Percentiles rank a stretch among this genome's conserved stretches.
Conservation (phyloP, 2,888 invertebrate species). For the Drepana falcataria region DNA sequence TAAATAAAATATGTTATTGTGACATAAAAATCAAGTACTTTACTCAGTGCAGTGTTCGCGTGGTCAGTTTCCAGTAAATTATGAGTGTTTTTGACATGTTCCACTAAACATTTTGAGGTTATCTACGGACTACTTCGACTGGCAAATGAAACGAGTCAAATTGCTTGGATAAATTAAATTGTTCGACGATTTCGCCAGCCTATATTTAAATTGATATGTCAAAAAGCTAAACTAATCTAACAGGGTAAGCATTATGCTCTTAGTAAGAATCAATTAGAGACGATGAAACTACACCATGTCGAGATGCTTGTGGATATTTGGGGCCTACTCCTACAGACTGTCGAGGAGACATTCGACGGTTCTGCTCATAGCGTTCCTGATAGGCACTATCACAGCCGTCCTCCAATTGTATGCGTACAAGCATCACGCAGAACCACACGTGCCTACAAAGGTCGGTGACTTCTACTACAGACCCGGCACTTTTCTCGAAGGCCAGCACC, state of each 20-base stretch:
- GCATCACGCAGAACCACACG: slow-evolving; percentile 36
- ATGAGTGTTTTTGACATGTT: not conserved
- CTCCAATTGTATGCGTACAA: slow-evolving; percentile 58
- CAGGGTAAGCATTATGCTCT: slow-evolving; percentile 6
- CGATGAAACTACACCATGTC: slow-evolving; percentile 60
- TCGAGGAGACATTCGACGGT: slow-evolving; percentile 60
- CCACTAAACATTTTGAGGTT: not conserved
- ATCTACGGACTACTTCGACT: too few relatives aligned
- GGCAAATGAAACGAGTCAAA: too few relatives aligned
- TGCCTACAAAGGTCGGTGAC: slow-evolving; percentile 47
- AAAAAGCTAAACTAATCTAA: too few relatives aligned
- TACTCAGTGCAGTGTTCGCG: not conserved
- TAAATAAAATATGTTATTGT: slow-evolving; percentile 2
- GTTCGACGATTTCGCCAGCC: too few relatives aligned
- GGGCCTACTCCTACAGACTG: slow-evolving; percentile 64
- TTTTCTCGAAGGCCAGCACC: slow-evolving; percentile 67
- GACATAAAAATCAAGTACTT: not conserved
- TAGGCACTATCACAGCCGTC: slow-evolving; percentile 49
- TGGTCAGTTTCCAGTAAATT: not conserved
- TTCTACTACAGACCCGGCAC: slow-evolving; percentile 62
- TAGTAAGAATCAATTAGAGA: slow-evolving; percentile 17
- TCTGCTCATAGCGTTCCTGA: slow-evolving; percentile 47
- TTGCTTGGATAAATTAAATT: too few relatives aligned
- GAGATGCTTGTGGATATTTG: slow-evolving; percentile 63
- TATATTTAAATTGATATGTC: too few relatives aligned